phyloP scores from a whole-genome alignment of 1,140 invertebrate genomes.

The Lepidurus arcticus region DNA sequence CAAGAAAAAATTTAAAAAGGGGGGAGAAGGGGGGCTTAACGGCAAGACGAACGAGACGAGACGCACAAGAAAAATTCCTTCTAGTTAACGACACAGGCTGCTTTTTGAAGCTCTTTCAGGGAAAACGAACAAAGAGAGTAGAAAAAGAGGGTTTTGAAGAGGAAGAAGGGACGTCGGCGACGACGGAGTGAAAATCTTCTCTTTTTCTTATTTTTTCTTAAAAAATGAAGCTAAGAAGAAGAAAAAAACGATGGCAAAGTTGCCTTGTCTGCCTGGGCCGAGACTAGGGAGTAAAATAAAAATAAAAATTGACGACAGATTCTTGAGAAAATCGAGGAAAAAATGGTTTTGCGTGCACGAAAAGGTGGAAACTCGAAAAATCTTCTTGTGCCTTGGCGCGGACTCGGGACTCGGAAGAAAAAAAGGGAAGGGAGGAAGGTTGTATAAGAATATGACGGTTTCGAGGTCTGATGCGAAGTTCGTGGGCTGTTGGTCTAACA shows the following conservation, averaged over 20 bases:
- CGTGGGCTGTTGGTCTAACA: not conserved
- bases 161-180: not conserved
- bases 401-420: not conserved
- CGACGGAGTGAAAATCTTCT: slow-evolving; percentile 13
- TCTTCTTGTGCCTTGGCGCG: not conserved
- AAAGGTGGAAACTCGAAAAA: not conserved
- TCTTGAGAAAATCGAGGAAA: not conserved
- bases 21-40: too few relatives aligned
- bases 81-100: slow-evolving; percentile 22
- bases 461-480: not conserved
- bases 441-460: not conserved
- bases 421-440: not conserved
- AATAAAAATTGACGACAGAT: not conserved
- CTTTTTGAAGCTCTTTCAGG: slow-evolving; percentile 14
- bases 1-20: not conserved
- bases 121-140: slow-evolving; percentile 16
- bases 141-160: not conserved
- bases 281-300: not conserved
- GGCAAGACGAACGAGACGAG: not conserved
- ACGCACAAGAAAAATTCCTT: slow-evolving; percentile 17
- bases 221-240: not conserved
- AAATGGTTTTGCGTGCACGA: not conserved
- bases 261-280: not conserved
- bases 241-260: slow-evolving; percentile 12
- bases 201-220: not conserved